Evolutionary conservation across 2,797 vertebrate species (phyloP), one percentile per base, ranked within the genome.

Genomic region (Lacerta viridis): DNA sequence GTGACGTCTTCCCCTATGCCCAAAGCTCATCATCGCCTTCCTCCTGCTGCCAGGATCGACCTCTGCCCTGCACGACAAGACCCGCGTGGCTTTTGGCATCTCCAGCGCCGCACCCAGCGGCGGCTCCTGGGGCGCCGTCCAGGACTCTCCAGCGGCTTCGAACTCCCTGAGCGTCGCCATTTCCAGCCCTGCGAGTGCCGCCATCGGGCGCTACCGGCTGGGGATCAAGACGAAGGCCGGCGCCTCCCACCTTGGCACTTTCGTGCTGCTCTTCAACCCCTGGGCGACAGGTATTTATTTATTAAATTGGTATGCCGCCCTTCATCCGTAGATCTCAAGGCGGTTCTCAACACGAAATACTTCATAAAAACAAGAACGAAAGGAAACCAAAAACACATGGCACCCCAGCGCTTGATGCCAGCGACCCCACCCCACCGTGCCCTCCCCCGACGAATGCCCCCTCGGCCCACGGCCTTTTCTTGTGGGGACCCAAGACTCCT

Each of bases 191-290:
- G 92, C 86, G 0, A 96, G 86, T 0, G 96, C 97, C 0, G 86
- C 95, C 81, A 95, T 98, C 0, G 97, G 97, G 6, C 93, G 93
- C 71, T 97, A 98, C 93, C 96, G 90, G 0, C 82, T 97, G 50
- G 92, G 74, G 13, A 8, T 96, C 39, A 94, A 93, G 85, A 91
- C 79, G 3, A 55, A 0, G 18, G 92, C 84, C 50, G 90, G 61
- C 2, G 83, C 87, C 33, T 82, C 92, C 84, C 91, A 2, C 39
- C 95, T 97, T 18, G 97, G 97, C 46, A 95, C 86, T 1, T 97
- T 97, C 17, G 88, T 96, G 59, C 27, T 97, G 87, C 97, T 98
- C 41, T 98, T 97, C 84, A 98, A 98, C 75, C 96, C 97, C 1
- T 98, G 97, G 97, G 79, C 92, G 75, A 87, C 94, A 95, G 96